Evolutionary conservation across 2,113 vertebrate species (phyloP).

Genomic region (Seriola aureovittata): DNA sequence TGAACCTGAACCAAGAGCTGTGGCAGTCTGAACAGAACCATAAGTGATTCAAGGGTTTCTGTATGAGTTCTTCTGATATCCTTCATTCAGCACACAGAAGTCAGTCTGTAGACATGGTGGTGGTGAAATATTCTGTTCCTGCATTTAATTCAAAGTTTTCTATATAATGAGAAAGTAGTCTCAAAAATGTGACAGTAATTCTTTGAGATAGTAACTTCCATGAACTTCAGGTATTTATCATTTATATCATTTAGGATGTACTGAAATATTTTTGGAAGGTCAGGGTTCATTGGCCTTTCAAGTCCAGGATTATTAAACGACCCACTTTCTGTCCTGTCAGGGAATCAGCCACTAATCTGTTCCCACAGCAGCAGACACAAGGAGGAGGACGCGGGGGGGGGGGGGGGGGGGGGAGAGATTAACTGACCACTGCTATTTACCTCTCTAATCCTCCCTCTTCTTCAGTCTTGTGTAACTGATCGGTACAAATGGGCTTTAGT

Average conservation of each 20-base stretch:
- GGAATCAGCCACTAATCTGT: constrained; percentile 60
- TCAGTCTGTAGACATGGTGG: not conserved
- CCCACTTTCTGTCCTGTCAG: constrained; percentile 42
- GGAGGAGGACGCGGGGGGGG: not conserved
- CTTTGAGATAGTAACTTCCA: not conserved
- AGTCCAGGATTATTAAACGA: constrained; percentile 17
- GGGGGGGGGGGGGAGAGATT: constrained; percentile 36
- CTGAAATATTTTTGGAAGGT: not conserved
- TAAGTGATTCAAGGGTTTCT: too few species aligned
- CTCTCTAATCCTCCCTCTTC: constrained; percentile 67
- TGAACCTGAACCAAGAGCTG: too few species aligned
- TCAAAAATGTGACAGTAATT: not conserved
- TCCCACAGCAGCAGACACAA: constrained; percentile 23
- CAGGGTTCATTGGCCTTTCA: constrained; percentile 9
- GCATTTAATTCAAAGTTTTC: not conserved
- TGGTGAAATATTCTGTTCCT: not conserved
- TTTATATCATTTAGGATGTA: not conserved
- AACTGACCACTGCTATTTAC: constrained; percentile 52
- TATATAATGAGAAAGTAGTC: not conserved
- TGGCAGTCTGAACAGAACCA: too few species aligned
- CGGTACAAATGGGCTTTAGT: constrained; percentile 65
- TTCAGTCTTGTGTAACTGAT: constrained; percentile 61
- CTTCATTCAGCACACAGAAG: not conserved
- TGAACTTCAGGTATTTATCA: not conserved
- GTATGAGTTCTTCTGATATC: too few species aligned